Percentiles rank a stretch among this genome's conserved stretches.
Conservation (phyloP, 2,113 vertebrate genomes). For the Bungarus multicinctus region DNA sequence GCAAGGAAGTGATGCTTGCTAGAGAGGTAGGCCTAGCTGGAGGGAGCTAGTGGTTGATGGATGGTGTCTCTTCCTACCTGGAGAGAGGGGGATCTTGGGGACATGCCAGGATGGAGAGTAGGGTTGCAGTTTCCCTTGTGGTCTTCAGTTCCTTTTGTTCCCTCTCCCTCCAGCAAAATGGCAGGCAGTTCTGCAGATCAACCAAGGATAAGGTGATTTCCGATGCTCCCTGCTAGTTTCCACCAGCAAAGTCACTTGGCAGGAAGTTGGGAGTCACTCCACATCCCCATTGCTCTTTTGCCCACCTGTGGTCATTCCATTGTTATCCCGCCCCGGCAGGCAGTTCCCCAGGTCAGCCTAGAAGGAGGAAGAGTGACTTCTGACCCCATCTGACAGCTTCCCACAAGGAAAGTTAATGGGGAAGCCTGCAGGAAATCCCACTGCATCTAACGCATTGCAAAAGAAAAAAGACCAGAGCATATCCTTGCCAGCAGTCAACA, state of each 20-base stretch:
- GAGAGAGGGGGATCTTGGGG: too few relatives aligned
- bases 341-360: neutral
- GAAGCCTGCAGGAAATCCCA: neutral
- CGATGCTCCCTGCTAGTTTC: neutral
- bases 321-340: neutral
- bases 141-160: neutral
- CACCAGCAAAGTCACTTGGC: neutral
- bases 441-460: neutral
- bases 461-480: too few relatives aligned
- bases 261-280: neutral
- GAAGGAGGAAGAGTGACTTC: neutral
- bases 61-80: too few relatives aligned
- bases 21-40: too few relatives aligned
- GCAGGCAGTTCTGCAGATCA: neutral
- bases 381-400: neutral
- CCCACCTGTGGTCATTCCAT: neutral
- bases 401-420: too few relatives aligned
- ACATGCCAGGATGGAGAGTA: too few relatives aligned
- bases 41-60: too few relatives aligned
- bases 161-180: neutral
- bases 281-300: neutral
- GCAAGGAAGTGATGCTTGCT: too few relatives aligned
- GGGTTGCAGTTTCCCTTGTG: too few relatives aligned
- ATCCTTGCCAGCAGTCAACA: too few relatives aligned
- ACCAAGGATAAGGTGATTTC: neutral